Evolutionary conservation across 2,113 vertebrate genomes (phyloP), one percentile per base, ranked within the genome.

Genomic region (Callipepla californica): DNA sequence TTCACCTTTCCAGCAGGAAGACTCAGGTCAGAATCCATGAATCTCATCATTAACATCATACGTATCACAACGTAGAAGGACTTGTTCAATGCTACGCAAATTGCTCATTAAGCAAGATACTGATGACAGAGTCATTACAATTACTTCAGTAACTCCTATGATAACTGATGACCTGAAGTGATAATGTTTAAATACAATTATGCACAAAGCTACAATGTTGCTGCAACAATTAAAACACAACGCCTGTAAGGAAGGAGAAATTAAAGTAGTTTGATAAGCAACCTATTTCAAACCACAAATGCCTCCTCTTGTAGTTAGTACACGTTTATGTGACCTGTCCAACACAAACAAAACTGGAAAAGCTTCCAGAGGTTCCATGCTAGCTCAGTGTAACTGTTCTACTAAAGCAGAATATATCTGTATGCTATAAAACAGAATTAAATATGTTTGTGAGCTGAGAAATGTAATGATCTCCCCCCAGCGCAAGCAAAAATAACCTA

Each of bases 181-280:
- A 57, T 53, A 62, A 19, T 1, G 3, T 36, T 62, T 65, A 65
- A 72, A 65, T 13, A 19, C 21, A 68, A 9, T 25, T 42, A 9
- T 12, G 5, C 7, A 32, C 45, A 65, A 87, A 69, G 6, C 21
- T 55, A 57, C 30, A 32, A 75, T 32, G 28, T 57, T 40, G 26
- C 20, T n/a, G 16, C 32, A 78, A 89, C 28, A 36, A 58, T 65
- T n/a, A 67, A 76, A 97, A 75, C 92, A 96, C 94, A 97, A 75
- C 92, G 96, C 94, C 91, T 97, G 89, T 87, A 98, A 91, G 26
- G 85, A 89, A 95, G 95, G 95, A 97, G 96, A 96, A 95, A 97
- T 88, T 70, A 74, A 84, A 91, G 66, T 80, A 93, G 42, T 58
- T 75, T 48, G 44, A 65, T 4, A 44, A 73, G 38, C 63, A 36